These are phyloP conservation scores for Agrochola litura DNA, from an alignment of 2,888 invertebrate species.

Conservation along the genomic window DNA sequence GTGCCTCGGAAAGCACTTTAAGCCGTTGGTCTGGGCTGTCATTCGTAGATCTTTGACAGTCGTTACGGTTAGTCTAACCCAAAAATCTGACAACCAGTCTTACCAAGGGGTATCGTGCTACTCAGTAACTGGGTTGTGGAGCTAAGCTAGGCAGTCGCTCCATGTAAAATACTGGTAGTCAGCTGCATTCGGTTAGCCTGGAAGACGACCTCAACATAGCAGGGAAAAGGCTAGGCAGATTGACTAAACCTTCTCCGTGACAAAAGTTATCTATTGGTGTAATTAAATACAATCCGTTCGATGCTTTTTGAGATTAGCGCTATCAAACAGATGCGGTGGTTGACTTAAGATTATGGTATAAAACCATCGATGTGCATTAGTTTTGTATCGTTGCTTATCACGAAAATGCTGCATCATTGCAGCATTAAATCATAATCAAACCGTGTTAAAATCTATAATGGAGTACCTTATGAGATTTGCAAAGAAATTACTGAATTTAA, in stretches of 20 bases:
- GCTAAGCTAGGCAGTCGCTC: neutral
- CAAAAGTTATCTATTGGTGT: neutral
- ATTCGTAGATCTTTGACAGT: neutral
- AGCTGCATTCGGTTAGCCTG: neutral
- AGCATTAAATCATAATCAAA: slow-evolving; percentile 2
- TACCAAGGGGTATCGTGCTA: neutral
- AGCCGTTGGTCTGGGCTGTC: neutral
- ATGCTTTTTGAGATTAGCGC: neutral
- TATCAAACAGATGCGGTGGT: neutral
- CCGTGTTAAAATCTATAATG: neutral
- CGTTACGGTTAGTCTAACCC: neutral
- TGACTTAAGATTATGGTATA: neutral
- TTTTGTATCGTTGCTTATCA: neutral
- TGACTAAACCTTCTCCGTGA: neutral
- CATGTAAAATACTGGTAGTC: neutral
- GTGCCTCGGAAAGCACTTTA: neutral
- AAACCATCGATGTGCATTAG: slow-evolving; percentile 11
- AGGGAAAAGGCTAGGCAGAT: neutral
- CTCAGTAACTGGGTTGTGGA: neutral
- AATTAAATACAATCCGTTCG: neutral
- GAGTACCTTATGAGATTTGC: neutral
- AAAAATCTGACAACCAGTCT: neutral
- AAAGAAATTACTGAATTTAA: neutral
- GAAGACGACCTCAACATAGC: neutral
- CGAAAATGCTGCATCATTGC: neutral